These are phyloP conservation scores for Hydrotaea cyrtoneurina DNA, from an alignment of 2,888 invertebrate genomes.

Conservation along the genomic window DNA sequence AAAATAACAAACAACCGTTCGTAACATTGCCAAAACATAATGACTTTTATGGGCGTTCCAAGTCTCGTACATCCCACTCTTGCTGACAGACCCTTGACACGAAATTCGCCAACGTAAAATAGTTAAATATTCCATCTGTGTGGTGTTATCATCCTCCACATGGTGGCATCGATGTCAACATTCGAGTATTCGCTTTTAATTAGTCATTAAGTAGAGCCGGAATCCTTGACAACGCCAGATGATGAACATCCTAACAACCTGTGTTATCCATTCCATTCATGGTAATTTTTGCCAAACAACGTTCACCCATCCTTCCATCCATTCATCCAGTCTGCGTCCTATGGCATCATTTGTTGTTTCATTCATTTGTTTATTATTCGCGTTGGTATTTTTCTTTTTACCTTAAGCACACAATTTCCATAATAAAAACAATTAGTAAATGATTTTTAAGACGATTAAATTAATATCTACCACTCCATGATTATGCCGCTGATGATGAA, in stretches of 20 bases:
- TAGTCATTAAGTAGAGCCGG: not conserved
- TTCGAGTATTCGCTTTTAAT: not conserved
- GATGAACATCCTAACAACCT: not conserved
- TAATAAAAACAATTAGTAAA: constrained; percentile 34
- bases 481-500: not conserved
- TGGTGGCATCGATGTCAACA: no score
- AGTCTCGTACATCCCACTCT: no score
- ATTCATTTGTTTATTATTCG: not conserved
- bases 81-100: no score
- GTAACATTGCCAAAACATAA: no score
- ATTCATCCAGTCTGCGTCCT: not conserved
- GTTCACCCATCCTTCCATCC: not conserved
- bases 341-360: not conserved
- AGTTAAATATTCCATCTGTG: no score
- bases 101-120: no score
- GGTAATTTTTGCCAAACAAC: not conserved
- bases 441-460: constrained; percentile 30
- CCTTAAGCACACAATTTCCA: not conserved
- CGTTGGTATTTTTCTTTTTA: not conserved
- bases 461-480: not conserved
- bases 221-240: not conserved
- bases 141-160: no score
- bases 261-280: not conserved
- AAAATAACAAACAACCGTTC: not conserved
- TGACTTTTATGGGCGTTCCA: no score